phyloP scores from a whole-genome alignment of 2,113 vertebrate genomes.

The Charadrius vociferus region DNA sequence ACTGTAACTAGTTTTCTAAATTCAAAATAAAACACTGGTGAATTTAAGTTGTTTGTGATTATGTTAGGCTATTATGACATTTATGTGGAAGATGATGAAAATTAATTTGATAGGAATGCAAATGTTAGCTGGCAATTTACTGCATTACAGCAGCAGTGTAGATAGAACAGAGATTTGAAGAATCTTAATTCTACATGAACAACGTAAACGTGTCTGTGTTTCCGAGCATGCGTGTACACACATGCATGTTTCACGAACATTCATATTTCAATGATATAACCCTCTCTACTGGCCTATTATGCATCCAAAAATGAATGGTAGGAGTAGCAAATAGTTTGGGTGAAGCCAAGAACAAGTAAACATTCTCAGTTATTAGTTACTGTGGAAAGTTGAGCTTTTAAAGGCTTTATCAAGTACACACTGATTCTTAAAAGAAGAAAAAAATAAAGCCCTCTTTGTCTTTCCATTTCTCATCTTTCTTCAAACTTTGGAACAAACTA shows the following conservation, averaged over 20 bases:
- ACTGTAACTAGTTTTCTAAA: neutral
- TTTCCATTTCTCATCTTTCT: neutral
- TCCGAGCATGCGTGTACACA: neutral
- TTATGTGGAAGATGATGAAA: neutral
- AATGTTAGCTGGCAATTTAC: neutral
- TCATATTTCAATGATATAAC: neutral
- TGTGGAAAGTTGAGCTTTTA: neutral
- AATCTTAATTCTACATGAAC: neutral
- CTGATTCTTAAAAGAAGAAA: neutral
- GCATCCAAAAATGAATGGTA: neutral
- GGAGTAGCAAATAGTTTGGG: neutral
- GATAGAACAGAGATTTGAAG: neutral
- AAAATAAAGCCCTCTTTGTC: neutral
- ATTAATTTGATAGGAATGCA: constrained; percentile 3
- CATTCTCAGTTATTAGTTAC: neutral
- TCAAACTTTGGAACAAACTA: neutral
- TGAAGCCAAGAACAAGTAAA: neutral
- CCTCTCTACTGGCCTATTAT: neutral
- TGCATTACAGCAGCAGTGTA: neutral
- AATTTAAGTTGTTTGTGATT: neutral
- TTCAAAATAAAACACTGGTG: constrained; percentile 2
- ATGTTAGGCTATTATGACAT: neutral
- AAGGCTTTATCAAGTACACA: neutral
- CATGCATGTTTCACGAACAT: fast-evolving
- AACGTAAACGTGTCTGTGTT: neutral